These are phyloP conservation scores for Todus mexicanus DNA, from an alignment of 2,797 vertebrate species.

Conservation along the genomic window DNA sequence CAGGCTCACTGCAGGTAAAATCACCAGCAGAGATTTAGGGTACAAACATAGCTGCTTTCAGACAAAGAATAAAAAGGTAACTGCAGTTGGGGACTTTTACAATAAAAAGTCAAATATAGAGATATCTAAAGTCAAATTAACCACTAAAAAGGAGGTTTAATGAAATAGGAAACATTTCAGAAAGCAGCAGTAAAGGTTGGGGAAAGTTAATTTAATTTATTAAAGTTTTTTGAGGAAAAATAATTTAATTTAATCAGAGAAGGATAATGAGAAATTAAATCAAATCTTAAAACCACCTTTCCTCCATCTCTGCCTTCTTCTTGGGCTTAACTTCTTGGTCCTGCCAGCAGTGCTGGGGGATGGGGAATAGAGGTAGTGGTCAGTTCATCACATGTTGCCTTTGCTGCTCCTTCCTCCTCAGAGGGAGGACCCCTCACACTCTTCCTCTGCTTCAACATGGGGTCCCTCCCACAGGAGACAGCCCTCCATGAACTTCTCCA, in stretches of 20 bases:
- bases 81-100: background rate
- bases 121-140: background rate
- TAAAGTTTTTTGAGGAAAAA: background rate
- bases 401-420: too few species aligned
- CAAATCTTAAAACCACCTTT: background rate
- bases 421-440: too few species aligned
- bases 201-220: background rate
- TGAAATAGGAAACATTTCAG: background rate
- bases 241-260: background rate
- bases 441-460: too few species aligned
- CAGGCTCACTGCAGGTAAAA: background rate
- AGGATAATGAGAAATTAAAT: background rate
- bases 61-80: background rate
- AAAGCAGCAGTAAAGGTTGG: background rate
- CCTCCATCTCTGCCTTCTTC: background rate
- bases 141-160: background rate
- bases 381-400: background rate
- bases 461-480: too few species aligned
- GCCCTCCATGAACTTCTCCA: too few species aligned
- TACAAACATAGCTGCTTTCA: background rate
- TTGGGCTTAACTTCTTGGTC: background rate
- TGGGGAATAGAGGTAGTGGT: background rate
- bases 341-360: background rate
- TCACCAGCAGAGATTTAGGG: background rate
- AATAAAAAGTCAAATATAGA: background rate